A percentile compares a stretch with the other conserved stretches of the same genome.
Conservation (phyloP, 2,888 invertebrate genomes). For the Nowickia ferox region DNA sequence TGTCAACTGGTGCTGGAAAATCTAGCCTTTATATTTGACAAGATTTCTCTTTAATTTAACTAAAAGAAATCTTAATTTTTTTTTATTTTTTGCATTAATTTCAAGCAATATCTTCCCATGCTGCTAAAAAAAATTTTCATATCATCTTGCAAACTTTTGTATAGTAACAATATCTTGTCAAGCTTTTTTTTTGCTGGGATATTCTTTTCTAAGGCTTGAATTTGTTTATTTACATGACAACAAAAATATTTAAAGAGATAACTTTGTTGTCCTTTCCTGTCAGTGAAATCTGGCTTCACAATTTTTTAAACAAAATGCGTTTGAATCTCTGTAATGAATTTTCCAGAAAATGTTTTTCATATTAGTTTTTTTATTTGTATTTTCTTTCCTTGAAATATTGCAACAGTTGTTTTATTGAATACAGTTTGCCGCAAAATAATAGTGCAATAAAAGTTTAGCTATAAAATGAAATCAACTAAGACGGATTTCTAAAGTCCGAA, state of each 20-base stretch:
- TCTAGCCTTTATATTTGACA: no score
- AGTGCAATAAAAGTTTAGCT: background rate
- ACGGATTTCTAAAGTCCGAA: background rate
- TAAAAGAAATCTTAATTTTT: no score
- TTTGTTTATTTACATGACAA: background rate
- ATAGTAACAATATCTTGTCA: no score
- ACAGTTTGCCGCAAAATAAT: background rate
- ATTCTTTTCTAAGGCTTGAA: constrained; percentile 5
- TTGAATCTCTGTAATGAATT: background rate
- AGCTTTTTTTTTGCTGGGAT: no score
- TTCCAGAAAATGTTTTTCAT: constrained; percentile 25
- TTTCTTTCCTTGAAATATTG: constrained; percentile 10
- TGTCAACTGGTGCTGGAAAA: no score
- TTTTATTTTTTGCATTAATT: no score
- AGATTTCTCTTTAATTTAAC: no score
- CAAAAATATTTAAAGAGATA: background rate
- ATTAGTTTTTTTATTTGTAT: background rate
- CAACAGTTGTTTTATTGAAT: constrained; percentile 23
- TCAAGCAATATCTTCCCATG: no score
- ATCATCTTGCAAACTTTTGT: no score
- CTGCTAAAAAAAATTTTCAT: no score
- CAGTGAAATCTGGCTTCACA: background rate
- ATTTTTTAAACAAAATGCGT: background rate
- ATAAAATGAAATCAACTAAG: background rate
- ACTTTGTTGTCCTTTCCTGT: background rate